Evolutionary conservation across 2,888 invertebrate species (phyloP), one percentile per base, ranked within the genome.

Genomic region (Drosophila bunnanda): DNA sequence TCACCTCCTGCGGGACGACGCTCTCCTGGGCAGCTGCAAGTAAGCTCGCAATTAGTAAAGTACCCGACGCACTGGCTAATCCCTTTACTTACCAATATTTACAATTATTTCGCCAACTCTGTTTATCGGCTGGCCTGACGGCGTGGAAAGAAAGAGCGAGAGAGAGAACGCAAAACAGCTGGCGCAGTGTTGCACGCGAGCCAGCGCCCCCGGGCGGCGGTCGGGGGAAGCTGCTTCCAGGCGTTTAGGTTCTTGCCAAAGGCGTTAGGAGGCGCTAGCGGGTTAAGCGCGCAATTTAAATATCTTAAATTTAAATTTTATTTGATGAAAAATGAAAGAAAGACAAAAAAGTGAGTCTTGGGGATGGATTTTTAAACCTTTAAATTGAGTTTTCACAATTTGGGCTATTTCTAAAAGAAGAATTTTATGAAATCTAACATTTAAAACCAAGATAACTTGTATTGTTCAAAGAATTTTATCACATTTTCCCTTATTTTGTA

Each of bases 221-320:
- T 46, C 22, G 15, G 28, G 20, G 2, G 39, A 48, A 22, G 17
- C 28, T 15, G 32, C 4, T 8, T 2, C 1, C 4, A n/a, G 25
- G 7, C 8, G 60, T 10, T 30, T 44, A 4, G 17, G 6, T 39
- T 55, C 1, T 1, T 4, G 8, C 39, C 25, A 2, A 7, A 7
- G 66, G 53, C 81, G 53, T 44, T 59, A 44, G 80, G 68, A 46
- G 85, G 82, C 85, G 85, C 46, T 8, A 41, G 41, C 6, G 2
- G 53, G 7, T 5, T 0, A 39, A 1, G 67, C 76, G 76, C 58
- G 52, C 30, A 53, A 36, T 79, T 76, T n/a, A 60, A 79, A 65
- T 50, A n/a, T n/a, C n/a, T 32, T 17, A 10, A 2, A 0, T 25
- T 30, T n/a, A n/a, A n/a, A n/a, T 6, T 20, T 32, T 20, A 9